phyloP scores from a whole-genome alignment of 1,140 invertebrate genomes.

The Leptinotarsa undecemlineata region DNA sequence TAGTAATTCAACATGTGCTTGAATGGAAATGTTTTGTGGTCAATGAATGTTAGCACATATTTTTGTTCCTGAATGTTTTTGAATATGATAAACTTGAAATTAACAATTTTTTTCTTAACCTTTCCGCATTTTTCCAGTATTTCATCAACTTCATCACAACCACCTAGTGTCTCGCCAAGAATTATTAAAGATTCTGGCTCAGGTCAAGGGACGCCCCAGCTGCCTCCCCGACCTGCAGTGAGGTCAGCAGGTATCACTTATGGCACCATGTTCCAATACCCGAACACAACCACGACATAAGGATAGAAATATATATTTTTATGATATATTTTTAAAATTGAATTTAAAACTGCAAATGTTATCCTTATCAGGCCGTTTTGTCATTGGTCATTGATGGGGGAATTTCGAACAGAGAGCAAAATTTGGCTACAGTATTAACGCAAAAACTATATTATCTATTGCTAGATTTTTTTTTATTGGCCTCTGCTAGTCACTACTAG shows the following conservation, averaged over 20 bases:
- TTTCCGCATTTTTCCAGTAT: neutral
- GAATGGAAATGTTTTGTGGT: no score
- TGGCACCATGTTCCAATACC: conserved; percentile 54
- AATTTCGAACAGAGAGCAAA: neutral
- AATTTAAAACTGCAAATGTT: neutral
- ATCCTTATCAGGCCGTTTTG: conserved; percentile 22
- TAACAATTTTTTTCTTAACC: no score
- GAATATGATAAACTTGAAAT: no score
- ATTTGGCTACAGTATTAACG: no score
- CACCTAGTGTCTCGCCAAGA: conserved; percentile 49
- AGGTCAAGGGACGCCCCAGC: conserved; percentile 49
- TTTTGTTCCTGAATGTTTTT: no score
- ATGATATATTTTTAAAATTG: neutral
- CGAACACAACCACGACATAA: conserved; percentile 50
- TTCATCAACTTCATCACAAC: conserved; percentile 31
- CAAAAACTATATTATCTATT: no score
- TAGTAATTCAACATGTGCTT: no score
- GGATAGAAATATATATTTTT: neutral
- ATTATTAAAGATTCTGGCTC: conserved; percentile 44
- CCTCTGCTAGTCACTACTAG: no score
- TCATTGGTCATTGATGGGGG: neutral
- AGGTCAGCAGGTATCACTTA: conserved; percentile 47
- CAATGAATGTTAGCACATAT: no score
- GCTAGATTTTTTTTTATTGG: no score
- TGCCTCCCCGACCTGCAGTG: conserved; percentile 50